A percentile compares a stretch with the other conserved stretches of the same genome.
These are phyloP conservation scores for Thunnus maccoyii DNA, from an alignment of 2,113 vertebrate genomes.

Conservation along the genomic window DNA sequence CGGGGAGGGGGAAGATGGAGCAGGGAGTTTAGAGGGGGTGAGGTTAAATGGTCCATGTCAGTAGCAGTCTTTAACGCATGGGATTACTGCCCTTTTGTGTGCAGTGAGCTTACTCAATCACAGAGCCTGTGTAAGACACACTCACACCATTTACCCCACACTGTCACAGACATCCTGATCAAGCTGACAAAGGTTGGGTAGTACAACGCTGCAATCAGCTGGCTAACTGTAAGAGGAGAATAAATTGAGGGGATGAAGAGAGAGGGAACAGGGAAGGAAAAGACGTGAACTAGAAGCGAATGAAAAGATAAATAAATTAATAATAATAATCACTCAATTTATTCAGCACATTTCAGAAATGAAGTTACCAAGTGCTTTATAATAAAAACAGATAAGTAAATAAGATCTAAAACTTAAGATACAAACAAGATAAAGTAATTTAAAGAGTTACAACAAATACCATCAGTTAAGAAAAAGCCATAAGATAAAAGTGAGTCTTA, in stretches of 20 bases:
- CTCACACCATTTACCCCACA: slow-evolving; percentile 67
- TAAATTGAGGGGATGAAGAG: slow-evolving; percentile 24
- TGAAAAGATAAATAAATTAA: slow-evolving; percentile 8
- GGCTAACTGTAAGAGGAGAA: slow-evolving; percentile 40
- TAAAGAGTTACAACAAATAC: too few species aligned
- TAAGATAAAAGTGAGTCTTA: too few species aligned
- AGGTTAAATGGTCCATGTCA: slow-evolving; percentile 80
- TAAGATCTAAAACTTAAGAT: too few species aligned
- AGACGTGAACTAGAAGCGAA: background rate
- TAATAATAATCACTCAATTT: too few species aligned
- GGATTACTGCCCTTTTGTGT: slow-evolving; percentile 82
- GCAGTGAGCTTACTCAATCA: slow-evolving; percentile 71
- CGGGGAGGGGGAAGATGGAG: slow-evolving; percentile 36
- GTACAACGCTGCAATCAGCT: slow-evolving; percentile 64
- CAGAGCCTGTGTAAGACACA: slow-evolving; percentile 66
- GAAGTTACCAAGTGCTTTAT: too few species aligned
- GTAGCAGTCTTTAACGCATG: slow-evolving; percentile 72
- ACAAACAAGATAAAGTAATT: too few species aligned
- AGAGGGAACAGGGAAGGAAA: background rate
- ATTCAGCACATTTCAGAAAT: too few species aligned
- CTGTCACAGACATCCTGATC: slow-evolving; percentile 65
- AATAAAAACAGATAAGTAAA: too few species aligned
- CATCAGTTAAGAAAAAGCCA: too few species aligned
- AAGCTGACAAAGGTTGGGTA: slow-evolving; percentile 61
- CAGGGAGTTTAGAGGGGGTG: slow-evolving; percentile 51